Base-by-base conservation (phyloP, 2,888 invertebrate species). In the Stenoptilia bipunctidactyla region DNA sequence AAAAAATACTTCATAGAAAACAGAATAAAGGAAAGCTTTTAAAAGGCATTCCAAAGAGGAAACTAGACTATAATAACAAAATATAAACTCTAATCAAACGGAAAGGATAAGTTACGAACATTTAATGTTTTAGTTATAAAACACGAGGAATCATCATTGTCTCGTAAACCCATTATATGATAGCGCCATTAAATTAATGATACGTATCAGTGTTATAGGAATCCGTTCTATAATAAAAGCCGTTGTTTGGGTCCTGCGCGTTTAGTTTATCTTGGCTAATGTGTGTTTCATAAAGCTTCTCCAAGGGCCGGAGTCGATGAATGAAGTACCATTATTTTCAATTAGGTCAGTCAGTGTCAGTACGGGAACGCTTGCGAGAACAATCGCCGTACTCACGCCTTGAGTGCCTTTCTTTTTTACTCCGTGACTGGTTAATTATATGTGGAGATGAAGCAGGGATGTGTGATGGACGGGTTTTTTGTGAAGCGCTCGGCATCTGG, bases 301-400 rank as follows among this genome's bases (percentile, higher is more conserved):
- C 55, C 56, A 58, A 59, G 66, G 67, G 66, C 66, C 65, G 63
- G 51, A 55, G 51, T 57, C 61, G 62, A 61, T 65, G 73, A 71
- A 80, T 74, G 76, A 76, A 61, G 69, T 63, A 61, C 72, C 66
- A 80, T 83, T 82, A 83, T 80, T 74, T 76, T 74, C 76, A 83
- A 83, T 80, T 80, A 72, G 82, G 82, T 80, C 80, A 83, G 70
- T 57, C 69, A 59, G 67, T 68, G 68, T 66, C 73, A 64, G 77
- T 59, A 60, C 62, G 64, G 71, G 65, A 69, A 56, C 56, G 65
- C 61, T 75, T 71, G 69, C 59, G 66, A 77, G 80, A 80, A 82
- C 77, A 80, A 79, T 77, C 76, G 64, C 48, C 55, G 58, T 70
- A 76, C 73, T 74, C 75, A 79, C 70, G 74, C 73, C 66, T 70